Conservation (phyloP, 2,888 invertebrate species). For the Neoitamus cyanurus region DNA sequence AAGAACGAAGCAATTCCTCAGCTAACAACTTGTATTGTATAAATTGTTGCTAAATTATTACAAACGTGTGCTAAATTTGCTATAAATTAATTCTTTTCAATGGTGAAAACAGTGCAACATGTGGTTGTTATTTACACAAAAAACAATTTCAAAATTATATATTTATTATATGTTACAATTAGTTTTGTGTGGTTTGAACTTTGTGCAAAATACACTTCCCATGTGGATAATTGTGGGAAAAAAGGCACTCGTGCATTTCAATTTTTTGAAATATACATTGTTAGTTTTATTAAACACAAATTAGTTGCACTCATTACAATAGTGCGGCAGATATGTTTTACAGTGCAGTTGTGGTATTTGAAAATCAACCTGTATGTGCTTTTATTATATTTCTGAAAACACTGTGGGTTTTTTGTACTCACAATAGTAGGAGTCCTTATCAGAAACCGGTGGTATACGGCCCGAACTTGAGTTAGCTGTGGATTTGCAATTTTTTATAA, state of each 20-base stretch:
- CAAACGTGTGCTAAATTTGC: conserved; percentile 21
- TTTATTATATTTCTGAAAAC: conserved; percentile 3
- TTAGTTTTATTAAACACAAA: not conserved
- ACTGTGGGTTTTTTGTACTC: conserved; percentile 62
- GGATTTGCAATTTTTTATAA: conserved; percentile 64
- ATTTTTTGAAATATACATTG: conserved; percentile 18
- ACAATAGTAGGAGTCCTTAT: conserved; percentile 73
- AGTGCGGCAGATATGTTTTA: conserved; percentile 21
- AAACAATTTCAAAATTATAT: not conserved
- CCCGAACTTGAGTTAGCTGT: conserved; percentile 69
- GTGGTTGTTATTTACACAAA: conserved; percentile 3
- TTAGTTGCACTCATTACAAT: conserved; percentile 17
- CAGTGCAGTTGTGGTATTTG: conserved; percentile 25
- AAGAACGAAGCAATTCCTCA: conserved; percentile 67
- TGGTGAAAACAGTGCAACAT: conserved; percentile 1
- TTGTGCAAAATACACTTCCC: conserved; percentile 19
- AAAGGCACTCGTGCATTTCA: conserved; percentile 9
- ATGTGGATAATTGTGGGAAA: conserved; percentile 2
- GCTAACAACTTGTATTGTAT: conserved; percentile 56
- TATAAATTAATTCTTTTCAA: not conserved
- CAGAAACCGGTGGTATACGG: conserved; percentile 68
- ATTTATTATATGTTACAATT: conserved; percentile 11
- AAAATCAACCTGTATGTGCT: conserved; percentile 21
- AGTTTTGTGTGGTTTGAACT: not conserved
- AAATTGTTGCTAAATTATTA: conserved; percentile 2